phyloP scores from a whole-genome alignment of 2,113 vertebrate species.

The Sterna hirundo region DNA sequence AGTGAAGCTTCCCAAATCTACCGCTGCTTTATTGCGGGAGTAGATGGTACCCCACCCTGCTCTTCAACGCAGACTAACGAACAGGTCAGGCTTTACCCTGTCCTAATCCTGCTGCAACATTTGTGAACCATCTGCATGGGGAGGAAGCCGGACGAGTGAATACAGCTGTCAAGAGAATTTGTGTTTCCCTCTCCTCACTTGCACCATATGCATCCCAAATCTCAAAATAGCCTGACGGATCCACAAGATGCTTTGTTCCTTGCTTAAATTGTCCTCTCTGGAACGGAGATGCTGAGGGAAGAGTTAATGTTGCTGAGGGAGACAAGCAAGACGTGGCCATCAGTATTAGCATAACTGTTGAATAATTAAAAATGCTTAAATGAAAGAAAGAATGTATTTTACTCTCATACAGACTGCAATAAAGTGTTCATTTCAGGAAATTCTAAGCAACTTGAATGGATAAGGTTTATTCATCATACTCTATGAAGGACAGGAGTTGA shows the following conservation, averaged over 20 bases:
- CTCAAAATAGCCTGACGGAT: background rate
- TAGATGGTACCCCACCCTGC: background rate
- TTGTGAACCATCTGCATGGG: background rate
- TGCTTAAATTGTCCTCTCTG: background rate
- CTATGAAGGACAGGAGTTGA: background rate
- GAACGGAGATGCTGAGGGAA: background rate
- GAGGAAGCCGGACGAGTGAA: background rate
- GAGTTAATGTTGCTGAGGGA: background rate
- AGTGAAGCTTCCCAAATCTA: background rate
- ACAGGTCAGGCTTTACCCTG: background rate
- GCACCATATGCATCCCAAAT: background rate
- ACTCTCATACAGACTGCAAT: background rate
- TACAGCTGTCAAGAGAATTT: background rate
- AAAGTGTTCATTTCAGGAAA: background rate
- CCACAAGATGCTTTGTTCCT: background rate
- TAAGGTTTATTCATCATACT: background rate
- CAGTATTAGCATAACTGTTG: background rate
- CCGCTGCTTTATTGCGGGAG: background rate
- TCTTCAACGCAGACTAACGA: accelerated
- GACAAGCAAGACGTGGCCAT: background rate
- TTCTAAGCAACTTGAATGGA: background rate
- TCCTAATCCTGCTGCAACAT: background rate
- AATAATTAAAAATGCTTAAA: background rate
- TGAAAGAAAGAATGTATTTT: background rate
- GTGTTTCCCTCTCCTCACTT: background rate